These are phyloP conservation scores for Heterodera carotae DNA, from an alignment of 1,140 invertebrate species.

Conservation along the genomic window DNA sequence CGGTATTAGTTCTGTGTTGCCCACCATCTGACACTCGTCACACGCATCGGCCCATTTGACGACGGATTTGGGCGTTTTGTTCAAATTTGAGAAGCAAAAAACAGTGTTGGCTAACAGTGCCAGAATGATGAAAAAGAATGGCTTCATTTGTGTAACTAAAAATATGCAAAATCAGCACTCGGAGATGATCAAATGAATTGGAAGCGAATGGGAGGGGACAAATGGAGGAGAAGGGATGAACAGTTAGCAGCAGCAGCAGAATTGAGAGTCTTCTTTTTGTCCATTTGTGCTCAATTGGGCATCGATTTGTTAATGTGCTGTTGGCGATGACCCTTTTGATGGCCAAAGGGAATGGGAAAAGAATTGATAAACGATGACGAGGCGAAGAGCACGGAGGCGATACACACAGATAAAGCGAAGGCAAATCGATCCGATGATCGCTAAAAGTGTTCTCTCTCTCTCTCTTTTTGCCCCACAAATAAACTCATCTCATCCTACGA, in stretches of 20 bases:
- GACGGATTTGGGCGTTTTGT: constrained; percentile 23
- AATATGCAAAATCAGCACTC: not conserved
- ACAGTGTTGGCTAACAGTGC: not conserved
- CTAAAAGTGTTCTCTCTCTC: no score
- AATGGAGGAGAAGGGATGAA: no score
- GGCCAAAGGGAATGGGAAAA: not conserved
- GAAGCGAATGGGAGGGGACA: no score
- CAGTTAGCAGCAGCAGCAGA: not conserved
- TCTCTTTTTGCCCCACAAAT: no score
- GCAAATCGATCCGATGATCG: not conserved
- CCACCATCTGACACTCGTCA: constrained; percentile 44
- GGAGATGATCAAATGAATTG: not conserved
- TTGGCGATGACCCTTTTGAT: not conserved
- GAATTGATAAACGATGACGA: not conserved
- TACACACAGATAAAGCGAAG: not conserved
- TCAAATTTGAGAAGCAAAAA: constrained; percentile 11
- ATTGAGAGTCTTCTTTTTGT: no score
- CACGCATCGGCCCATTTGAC: constrained; percentile 30
- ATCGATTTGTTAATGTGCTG: not conserved
- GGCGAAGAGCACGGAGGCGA: no score
- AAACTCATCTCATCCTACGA: no score
- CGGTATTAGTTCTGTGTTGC: not conserved
- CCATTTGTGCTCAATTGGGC: no score
- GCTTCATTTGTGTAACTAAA: not conserved
- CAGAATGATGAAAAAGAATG: not conserved